phyloP scores from a whole-genome alignment of 1,140 invertebrate genomes.

The Matsumurasca onukii region DNA sequence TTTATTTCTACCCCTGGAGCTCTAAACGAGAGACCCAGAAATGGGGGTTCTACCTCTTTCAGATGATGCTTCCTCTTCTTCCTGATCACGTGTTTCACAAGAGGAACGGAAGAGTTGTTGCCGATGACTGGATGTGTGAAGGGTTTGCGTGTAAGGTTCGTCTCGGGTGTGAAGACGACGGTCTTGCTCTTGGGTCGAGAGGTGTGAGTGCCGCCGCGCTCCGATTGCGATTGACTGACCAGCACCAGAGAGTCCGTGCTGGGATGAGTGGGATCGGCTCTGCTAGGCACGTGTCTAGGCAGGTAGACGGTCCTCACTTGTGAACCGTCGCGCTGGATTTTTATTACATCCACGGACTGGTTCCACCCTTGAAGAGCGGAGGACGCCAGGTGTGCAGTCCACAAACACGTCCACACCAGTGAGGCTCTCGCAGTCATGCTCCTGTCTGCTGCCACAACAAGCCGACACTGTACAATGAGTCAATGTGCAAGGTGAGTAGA shows the following conservation, averaged over 20 bases:
- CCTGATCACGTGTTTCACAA: not conserved
- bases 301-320: not conserved
- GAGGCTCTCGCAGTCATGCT: too few relatives aligned
- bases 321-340: not conserved
- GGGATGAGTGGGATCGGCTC: not conserved
- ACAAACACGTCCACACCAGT: too few relatives aligned
- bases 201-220: too few relatives aligned
- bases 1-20: not conserved
- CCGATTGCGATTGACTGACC: not conserved
- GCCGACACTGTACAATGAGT: too few relatives aligned
- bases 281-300: not conserved
- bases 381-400: too few relatives aligned
- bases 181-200: too few relatives aligned
- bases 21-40: not conserved
- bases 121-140: not conserved
- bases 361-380: too few relatives aligned
- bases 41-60: not conserved
- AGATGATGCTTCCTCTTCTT: not conserved
- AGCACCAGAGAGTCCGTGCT: not conserved
- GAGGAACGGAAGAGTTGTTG: not conserved
- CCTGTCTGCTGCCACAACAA: too few relatives aligned
- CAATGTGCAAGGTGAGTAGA: too few relatives aligned
- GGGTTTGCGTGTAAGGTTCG: not conserved
- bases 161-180: too few relatives aligned
- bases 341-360: not conserved